Base-by-base conservation (phyloP, 2,888 invertebrate genomes). In the Eristalis intricaria region DNA sequence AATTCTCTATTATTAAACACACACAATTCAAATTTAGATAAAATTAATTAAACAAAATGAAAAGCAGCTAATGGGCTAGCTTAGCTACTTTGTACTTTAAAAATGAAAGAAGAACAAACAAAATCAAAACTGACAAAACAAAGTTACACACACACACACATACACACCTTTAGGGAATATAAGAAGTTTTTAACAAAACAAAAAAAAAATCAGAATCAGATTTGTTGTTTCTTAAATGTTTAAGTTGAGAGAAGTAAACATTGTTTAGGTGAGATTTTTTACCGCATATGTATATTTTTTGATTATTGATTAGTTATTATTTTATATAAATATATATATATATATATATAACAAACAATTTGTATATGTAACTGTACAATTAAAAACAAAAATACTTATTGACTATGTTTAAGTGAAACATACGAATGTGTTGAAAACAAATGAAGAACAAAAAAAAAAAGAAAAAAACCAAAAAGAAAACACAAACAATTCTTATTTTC, bases 361-460 rank as follows among this genome's bases (percentile, higher is more conserved):
- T 69, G 40, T 78, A 71, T 71, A 69, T 75, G 56, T 83, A 86
- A 86, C 71, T 79, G 86, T 83, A 86, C 61, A 87, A 87, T 70
- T 83, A 61, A 83, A 75, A 38, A 38, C 10, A 22, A 58, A 58
- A 58, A 58, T 79, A 79, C 84, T 84, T 80, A 79, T 84, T 87
- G 79, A 76, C 76, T 87, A 87, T 84, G 79, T 84, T 87, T 76
- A 29, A 60, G 50, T 4, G 43, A 68, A 58, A 63, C 56, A 69
- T 11, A 32, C 32, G 66, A 63, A 73, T 61, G 61, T 77, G 61
- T 68, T 40, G 61, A 61, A 60, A 77, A 60, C 23, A 60, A 60
- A 26, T n/a, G n/a, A 13, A 60, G 15, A 60, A 2, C 10, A 60
- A 1, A 26, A 26, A 60, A 26, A 50, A 63, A 1, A 26, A 26